These are phyloP conservation scores for Leptatherina wallacei DNA, from an alignment of 2,797 vertebrate genomes.

Conservation along the genomic window DNA sequence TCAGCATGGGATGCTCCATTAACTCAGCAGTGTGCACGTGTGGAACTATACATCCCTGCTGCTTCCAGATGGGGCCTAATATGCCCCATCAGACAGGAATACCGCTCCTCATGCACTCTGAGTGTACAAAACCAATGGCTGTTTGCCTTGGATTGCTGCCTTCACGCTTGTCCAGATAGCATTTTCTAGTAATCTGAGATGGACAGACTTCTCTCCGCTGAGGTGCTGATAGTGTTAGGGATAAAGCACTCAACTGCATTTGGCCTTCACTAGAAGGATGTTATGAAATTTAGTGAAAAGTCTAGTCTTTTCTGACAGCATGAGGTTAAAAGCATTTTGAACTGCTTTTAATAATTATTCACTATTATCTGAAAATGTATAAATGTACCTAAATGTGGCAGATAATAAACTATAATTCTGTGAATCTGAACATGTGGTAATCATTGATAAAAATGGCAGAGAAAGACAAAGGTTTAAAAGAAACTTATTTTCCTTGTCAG, in stretches of 20 bases:
- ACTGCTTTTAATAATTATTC: conserved; percentile 28
- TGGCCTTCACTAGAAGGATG: conserved; percentile 41
- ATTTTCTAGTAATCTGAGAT: conserved; percentile 44
- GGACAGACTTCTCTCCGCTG: conserved; percentile 32
- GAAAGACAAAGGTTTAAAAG: conserved; percentile 4
- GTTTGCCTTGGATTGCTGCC: conserved; percentile 22
- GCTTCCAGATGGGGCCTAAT: conserved; percentile 56
- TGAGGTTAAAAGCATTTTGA: conserved; percentile 11
- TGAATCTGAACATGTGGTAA: neutral
- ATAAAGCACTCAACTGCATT: conserved; percentile 46
- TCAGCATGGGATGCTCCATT: conserved; percentile 69
- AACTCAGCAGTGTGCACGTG: conserved; percentile 66
- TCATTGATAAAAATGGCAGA: neutral
- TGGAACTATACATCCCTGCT: conserved; percentile 62
- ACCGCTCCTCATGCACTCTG: conserved; percentile 39
- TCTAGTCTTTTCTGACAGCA: conserved; percentile 40
- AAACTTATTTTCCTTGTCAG: conserved; percentile 73
- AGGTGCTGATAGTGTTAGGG: conserved; percentile 30
- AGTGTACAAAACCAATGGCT: conserved; percentile 35
- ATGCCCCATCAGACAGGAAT: conserved; percentile 47
- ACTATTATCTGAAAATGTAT: conserved; percentile 12
- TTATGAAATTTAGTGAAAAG: conserved; percentile 61
- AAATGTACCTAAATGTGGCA: neutral
- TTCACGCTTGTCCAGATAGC: conserved; percentile 22
- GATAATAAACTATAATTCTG: neutral